Base-by-base conservation (phyloP, 2,113 vertebrate species). In the Vulpes lagopus region DNA sequence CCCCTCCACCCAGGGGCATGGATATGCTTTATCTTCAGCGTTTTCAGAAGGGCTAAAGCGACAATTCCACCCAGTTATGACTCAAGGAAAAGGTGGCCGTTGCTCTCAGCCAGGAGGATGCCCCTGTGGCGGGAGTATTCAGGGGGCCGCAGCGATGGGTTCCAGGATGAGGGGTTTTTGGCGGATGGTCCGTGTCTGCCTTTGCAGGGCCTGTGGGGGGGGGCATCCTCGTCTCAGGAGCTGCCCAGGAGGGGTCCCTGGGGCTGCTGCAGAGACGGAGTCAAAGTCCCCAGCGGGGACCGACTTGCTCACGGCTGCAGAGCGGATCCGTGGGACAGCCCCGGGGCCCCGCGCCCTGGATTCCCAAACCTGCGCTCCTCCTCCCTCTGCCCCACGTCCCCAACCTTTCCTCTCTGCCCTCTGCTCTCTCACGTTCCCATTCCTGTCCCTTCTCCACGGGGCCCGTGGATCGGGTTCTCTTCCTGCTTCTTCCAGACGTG, bases 1-100 rank as follows among this genome's bases (percentile, higher is more conserved):
- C 86, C 71, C n/a, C 12, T 84, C 81, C 80, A 64, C 53, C 59
- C 62, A 64, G 32, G 84, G 11, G 5, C 1, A 0, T 17, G 19
- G 8, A 32, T 55, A 27, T 22, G 20, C 27, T 95, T 97, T n/a
- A 55, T 82, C 74, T 57, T n/a, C 60, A 76, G 43, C 35, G 25
- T 79, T 80, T 90, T 71, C 81, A 84, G 84, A 73, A 97, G 69
- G 74, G 74, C 23, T 38, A 57, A 89, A 60, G 35, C 11, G 81
- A 59, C 1, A 5, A 62, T 86, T 73, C 80, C 6, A 81, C 69
- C n/a, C 59, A 53, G 27, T 27, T 19, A 35, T 27, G 30, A 38
- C 51, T 92, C 49, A 55, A 59, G 49, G 65, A 57, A 49, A 89
- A 82, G 19, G 60, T 59, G 12, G 10, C 53, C 27, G 8, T 8